Evolutionary conservation across 2,888 invertebrate genomes (phyloP).

Genomic region (Atethmia centrago): DNA sequence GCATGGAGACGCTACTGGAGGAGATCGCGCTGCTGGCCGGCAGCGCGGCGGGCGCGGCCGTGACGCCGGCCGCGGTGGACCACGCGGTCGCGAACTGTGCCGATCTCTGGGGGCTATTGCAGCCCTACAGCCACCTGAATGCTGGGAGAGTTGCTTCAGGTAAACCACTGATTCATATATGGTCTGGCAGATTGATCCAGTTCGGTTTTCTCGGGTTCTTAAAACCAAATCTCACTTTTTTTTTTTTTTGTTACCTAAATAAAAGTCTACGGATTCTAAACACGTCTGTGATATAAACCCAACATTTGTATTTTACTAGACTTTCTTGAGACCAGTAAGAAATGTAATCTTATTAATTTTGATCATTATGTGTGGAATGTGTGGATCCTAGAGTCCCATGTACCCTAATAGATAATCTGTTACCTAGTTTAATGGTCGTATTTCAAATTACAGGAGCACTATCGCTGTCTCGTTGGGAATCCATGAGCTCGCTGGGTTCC

Average conservation of each 20-base stretch:
- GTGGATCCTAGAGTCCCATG: background rate
- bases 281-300: background rate
- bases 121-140: constrained; percentile 97
- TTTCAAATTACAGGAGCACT: constrained; percentile 91
- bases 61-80: constrained; percentile 95
- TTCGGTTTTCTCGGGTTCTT: background rate
- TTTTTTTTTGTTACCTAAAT: background rate
- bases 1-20: constrained; percentile 96
- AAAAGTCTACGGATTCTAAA: background rate
- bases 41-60: constrained; percentile 87
- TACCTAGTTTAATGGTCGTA: background rate
- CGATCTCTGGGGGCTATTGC: constrained; percentile 97
- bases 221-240: background rate
- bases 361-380: background rate
- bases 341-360: background rate
- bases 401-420: background rate
- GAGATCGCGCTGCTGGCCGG: constrained; percentile 92
- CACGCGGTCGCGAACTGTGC: constrained; percentile 96
- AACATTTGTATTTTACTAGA: background rate
- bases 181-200: background rate
- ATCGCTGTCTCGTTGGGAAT: constrained; percentile 96
- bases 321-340: background rate
- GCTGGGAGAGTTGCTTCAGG: constrained; percentile 97
- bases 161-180: background rate
- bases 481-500: constrained; percentile 92